Base-by-base conservation (phyloP, 2,113 vertebrate species). In the Perognathus longimembris region DNA sequence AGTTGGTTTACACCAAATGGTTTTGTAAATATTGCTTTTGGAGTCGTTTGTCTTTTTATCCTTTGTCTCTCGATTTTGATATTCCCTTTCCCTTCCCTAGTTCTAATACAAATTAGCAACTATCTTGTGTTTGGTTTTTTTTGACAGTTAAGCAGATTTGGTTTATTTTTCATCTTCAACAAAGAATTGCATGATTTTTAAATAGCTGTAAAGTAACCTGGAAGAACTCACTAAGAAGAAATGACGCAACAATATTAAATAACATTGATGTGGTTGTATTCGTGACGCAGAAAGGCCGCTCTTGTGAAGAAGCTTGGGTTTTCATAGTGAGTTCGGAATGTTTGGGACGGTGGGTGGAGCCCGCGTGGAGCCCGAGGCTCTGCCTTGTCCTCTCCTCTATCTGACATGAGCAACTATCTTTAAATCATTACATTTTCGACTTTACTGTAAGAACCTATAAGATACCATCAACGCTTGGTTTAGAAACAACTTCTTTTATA, bases 101-200 rank as follows among this genome's bases (percentile, higher is more conserved):
- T n/a, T n/a, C n/a, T n/a, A n/a, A n/a, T n/a, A n/a, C n/a, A n/a
- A n/a, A n/a, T n/a, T n/a, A n/a, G n/a, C n/a, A n/a, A n/a, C n/a
- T n/a, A n/a, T n/a, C n/a, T n/a, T n/a, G n/a, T n/a, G n/a, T n/a
- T n/a, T n/a, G n/a, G n/a, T n/a, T n/a, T n/a, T n/a, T n/a, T n/a
- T n/a, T n/a, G 15, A 54, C 86, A 89, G 64, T 84, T 28, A 92
- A 80, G 40, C 78, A 10, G 2, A 3, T 83, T 30, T 79, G n/a
- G 4, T 75, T 82, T 90, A 15, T 91, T 71, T 91, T 86, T 83
- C 50, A 28, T 97, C 77, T 91, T 61, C 38, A 87, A 22, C 54
- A n/a, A 26, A n/a, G 45, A 89, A 22, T 87, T 88, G 14, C 64
- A 83, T 34, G 76, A 45, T n/a, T 64, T 85, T 77, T 54, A 95